Base-by-base conservation (phyloP, 1,140 invertebrate species). In the Drosophila mayri region DNA sequence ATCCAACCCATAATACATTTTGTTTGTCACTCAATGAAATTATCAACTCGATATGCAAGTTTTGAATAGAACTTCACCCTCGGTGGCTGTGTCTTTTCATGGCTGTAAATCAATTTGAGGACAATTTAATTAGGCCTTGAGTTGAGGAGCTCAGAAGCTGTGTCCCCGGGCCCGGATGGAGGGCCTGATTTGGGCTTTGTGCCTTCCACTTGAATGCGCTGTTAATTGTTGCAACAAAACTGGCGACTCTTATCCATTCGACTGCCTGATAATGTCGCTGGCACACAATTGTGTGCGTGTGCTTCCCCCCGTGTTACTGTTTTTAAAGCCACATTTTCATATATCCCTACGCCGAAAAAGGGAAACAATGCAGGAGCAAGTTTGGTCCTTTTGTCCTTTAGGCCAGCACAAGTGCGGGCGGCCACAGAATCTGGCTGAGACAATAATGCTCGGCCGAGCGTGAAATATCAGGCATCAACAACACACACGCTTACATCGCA, bases 11-110 rank as follows among this genome's bases (percentile, higher is more conserved):
- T 49, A 63, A 60, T 66, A 44, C 64, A 79, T 88, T 87, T 88
- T 83, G 79, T 87, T 83, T 83, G 72, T 58, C 84, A 74, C 70
- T 67, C 77, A 87, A 87, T 80, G 50, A 70, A 88, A 80, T 87
- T 87, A 87, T 88, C 85, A 87, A 87, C 76, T 87, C 76, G 79
- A 83, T 83, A 83, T 67, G 81, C 75, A 85, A 80, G 70, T 78
- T 87, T 72, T 38, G 60, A 76, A 67, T 54, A 28, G 41, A 55
- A 67, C 40, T 76, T 57, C 49, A 47, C 35, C 54, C 28, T 47
- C 43, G 41, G 47, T 46, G 43, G 61, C 14, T 50, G 35, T 52
- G 32, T 8, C 72, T 49, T 50, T 74, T 55, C 59, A 70, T 43
- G 44, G 54, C 43, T 59, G 75, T 87, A 87, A 87, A 78, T 87